Evolutionary conservation across 2,888 invertebrate genomes (phyloP), one percentile per base, ranked within the genome.

Genomic region (Julus scandinavius): DNA sequence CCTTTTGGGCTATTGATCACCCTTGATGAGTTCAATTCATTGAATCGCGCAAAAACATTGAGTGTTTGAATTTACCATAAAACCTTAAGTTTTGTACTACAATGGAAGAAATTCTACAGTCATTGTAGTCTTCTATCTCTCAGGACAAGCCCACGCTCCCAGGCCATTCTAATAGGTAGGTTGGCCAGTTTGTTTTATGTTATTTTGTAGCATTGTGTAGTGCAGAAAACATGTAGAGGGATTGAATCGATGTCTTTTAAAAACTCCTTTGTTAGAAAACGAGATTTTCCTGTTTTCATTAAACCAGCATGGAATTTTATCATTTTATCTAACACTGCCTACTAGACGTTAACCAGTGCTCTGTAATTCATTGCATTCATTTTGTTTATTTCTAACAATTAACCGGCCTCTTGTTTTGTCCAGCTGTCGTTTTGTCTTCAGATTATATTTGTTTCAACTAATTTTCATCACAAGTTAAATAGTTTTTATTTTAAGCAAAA

Each of bases 81-180:
- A 50, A 85, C 20, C 45, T 13, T 15, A 50, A 41, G 85, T 41
- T 85, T 85, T 85, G 45, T 41, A 45, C 41, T 50, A 85, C 50
- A 50, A 45, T 45, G 85, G 49, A 85, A 85, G 29, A 11, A 45
- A 85, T 17, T 49, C 49, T 85, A 45, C 50, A 50, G 29, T 85
- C 49, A 29, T 85, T 85, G 86, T 85, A 50, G 50, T 50, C 86
- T 85, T 45, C 86, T 85, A 85, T 50, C 49, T 85, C 50, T 29
- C 58, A 29, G 41, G 58, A 87, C 87, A 58, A 87, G 58, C 58
- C 41, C 58, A 87, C 49, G 87, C 58, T 87, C 50, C 87, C 54
- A 29, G 58, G 50, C 49, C 50, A 85, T 50, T 87, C 54, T 29
- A 58, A 50, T 87, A 87, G 87, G 87, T 87, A 87, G 87, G 87